Base-by-base conservation (phyloP, 35 echinoderm and acorn worm genomes). In the Apostichopus japonicus region DNA sequence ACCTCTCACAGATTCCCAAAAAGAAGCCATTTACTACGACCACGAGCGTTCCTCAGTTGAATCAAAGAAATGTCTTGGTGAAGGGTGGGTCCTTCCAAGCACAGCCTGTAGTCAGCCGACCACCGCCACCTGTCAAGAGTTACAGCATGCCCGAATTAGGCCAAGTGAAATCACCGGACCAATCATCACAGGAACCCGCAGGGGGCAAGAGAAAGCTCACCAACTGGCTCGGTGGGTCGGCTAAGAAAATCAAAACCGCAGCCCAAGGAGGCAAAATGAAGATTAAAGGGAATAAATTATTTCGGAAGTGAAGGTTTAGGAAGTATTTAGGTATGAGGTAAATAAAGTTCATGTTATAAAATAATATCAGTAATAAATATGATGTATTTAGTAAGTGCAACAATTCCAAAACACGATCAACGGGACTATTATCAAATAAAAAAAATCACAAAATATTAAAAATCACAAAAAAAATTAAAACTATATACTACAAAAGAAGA, bases 251-350 rank as follows among this genome's bases (percentile, higher is more conserved):
- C 24, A 93, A 90, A 77, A 22, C 5, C 15, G 86, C 77, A 15
- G 76, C 21, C 19, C 56, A 76, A 24, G 86, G 56, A 25, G 54
- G 53, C 11, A 56, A 44, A 53, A 79, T 19, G 13, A 93, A 93
- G 23, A 19, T 93, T 15, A 93, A 93, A 67, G 84, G 83, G 67
- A 93, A 93, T 65, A 70, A 86, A 59, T 63, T 93, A 15, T 93
- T 93, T 75, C 78, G 86, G 33, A 93, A 90, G 52, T 93, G 56
- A 87, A 65, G 15, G 14, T 67, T 53, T 19, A 44, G 33, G 33
- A 44, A 44, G 33, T 44, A 44, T 44, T 44, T 44, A 33, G 27
- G 33, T 44, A 44, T 44, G 33, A 0, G 4, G 33, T 44, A 44
- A 44, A 44, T 44, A 44, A 4, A 44, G 33, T 44, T 44, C 3